Percentiles rank a stretch among this genome's conserved stretches.
Conservation (phyloP, 2,113 vertebrate species). For the Bufo bufo region DNA sequence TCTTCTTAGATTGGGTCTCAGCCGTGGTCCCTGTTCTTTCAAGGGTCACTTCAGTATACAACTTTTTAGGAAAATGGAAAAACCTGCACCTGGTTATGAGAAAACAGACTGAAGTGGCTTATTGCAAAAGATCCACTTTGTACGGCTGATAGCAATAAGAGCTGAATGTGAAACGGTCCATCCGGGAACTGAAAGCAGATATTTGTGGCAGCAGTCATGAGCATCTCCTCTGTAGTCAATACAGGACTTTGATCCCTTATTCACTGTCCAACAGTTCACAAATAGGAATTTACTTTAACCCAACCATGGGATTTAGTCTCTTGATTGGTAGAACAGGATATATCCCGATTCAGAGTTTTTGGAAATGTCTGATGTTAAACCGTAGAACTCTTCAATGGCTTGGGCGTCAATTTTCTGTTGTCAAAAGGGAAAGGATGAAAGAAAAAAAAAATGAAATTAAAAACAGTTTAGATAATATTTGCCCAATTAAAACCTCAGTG, state of each 20-base stretch:
- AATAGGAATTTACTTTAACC: constrained; percentile 1
- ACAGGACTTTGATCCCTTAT: neutral
- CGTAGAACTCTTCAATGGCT: constrained; percentile 94
- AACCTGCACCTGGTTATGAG: neutral
- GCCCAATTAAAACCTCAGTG: neutral
- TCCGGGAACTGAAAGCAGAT: constrained; percentile 9
- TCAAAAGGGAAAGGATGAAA: constrained; percentile 38
- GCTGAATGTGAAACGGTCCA: neutral
- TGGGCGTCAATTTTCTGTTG: constrained; percentile 89
- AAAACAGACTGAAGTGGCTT: neutral
- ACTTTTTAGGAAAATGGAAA: neutral
- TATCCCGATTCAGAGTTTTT: constrained; percentile 93
- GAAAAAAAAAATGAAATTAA: neutral
- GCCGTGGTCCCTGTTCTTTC: neutral
- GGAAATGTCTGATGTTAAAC: constrained; percentile 91
- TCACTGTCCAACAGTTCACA: neutral
- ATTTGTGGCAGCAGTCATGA: neutral
- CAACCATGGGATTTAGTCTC: constrained; percentile 75
- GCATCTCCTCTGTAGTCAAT: neutral
- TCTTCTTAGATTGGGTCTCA: constrained; percentile 29
- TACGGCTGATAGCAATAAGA: neutral
- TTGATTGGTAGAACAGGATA: constrained; percentile 93
- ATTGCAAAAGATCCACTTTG: constrained; percentile 11
- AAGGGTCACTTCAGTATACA: neutral
- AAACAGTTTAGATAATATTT: neutral